These are phyloP conservation scores for Pangasius macronema DNA, from an alignment of 2,797 vertebrate species.

Conservation along the genomic window DNA sequence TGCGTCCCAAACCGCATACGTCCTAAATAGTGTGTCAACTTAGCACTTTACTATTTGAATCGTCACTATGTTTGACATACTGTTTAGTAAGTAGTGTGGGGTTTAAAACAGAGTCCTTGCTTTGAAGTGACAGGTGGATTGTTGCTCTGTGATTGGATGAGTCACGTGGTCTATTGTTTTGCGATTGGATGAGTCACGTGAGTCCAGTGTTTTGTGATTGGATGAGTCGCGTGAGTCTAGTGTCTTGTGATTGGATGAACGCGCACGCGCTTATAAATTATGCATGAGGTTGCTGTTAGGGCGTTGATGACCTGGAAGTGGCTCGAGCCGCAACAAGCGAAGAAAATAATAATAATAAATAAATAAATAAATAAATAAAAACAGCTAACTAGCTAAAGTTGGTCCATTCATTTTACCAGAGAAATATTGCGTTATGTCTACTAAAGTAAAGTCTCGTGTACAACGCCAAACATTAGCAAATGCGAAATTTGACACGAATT, in stretches of 20 bases:
- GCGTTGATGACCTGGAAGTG: background rate
- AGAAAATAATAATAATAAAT: background rate
- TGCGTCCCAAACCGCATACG: background rate
- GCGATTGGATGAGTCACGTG: background rate
- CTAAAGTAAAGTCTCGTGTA: slow-evolving; percentile 6
- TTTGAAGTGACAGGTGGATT: background rate
- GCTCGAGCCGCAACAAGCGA: background rate
- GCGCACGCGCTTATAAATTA: background rate
- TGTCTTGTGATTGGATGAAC: background rate
- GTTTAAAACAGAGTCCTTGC: background rate
- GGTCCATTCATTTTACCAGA: background rate
- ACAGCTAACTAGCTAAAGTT: too few species aligned
- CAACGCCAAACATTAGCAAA: background rate
- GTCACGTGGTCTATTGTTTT: background rate
- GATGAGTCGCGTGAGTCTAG: too few species aligned
- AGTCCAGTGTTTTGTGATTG: background rate
- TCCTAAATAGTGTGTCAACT: background rate
- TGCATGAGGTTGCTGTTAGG: background rate
- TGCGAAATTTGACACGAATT: background rate
- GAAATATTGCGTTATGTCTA: slow-evolving; percentile 17
- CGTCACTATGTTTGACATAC: background rate
- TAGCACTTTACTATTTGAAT: background rate
- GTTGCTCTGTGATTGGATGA: background rate
- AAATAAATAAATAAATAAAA: background rate
- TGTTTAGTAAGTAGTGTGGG: background rate